Evolutionary conservation across 2,888 invertebrate species (phyloP).

Genomic region (Leucophenga montana): DNA sequence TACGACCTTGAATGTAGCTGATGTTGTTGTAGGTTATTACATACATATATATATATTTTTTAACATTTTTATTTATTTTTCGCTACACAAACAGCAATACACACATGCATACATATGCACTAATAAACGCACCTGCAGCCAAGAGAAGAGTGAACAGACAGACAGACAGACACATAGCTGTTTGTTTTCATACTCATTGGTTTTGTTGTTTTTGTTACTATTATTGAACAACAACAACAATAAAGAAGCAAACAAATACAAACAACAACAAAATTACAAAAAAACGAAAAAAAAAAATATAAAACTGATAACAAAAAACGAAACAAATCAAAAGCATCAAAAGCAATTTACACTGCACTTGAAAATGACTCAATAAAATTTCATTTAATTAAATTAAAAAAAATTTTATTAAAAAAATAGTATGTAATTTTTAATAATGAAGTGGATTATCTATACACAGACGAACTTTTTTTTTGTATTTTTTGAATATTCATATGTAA

Average conservation of each 20-base stretch:
- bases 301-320: conserved; percentile 12
- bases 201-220: conserved; percentile 29
- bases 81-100: conserved; percentile 12
- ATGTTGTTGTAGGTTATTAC: background rate
- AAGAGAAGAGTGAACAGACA: background rate
- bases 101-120: conserved; percentile 24
- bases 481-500: conserved; percentile 42
- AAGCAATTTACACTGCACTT: conserved; percentile 49
- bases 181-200: conserved; percentile 36
- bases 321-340: conserved; percentile 17
- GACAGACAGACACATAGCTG: conserved; percentile 20
- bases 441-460: conserved; percentile 18
- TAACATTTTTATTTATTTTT: conserved; percentile 46
- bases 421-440: too few species aligned
- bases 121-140: background rate
- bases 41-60: conserved; percentile 16
- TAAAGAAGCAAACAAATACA: background rate
- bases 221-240: conserved; percentile 57
- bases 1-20: too few species aligned
- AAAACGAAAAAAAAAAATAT: conserved; percentile 23
- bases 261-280: background rate
- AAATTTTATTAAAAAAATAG: background rate
- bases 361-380: conserved; percentile 31
- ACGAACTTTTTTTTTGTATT: conserved; percentile 25
- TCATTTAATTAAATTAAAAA: background rate